These are phyloP conservation scores for Trichomycterus rosablanca DNA, from an alignment of 2,113 vertebrate genomes.

Conservation along the genomic window DNA sequence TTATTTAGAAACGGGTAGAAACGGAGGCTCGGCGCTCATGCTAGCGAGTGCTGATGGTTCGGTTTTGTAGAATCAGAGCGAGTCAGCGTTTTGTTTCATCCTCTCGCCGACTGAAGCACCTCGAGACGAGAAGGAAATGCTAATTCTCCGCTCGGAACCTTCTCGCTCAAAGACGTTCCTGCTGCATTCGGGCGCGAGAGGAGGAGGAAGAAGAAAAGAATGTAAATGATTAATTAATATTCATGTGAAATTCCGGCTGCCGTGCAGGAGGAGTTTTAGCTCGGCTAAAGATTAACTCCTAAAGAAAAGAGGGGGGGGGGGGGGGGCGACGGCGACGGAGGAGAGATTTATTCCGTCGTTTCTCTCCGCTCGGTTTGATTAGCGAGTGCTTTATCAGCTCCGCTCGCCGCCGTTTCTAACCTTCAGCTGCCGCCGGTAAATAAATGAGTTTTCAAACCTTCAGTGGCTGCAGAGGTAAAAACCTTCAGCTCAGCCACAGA, in stretches of 20 bases:
- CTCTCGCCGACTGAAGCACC: conserved; percentile 59
- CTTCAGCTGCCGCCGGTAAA: conserved; percentile 63
- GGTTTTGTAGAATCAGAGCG: too few relatives aligned
- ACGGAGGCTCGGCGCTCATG: too few relatives aligned
- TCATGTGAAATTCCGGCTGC: conserved; percentile 56
- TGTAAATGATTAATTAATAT: conserved; percentile 60
- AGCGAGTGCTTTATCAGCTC: conserved; percentile 56
- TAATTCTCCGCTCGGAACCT: too few relatives aligned
- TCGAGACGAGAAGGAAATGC: conserved; percentile 52
- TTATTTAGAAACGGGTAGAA: not conserved
- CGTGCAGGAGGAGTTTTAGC: conserved; percentile 56
- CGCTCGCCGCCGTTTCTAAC: conserved; percentile 57
- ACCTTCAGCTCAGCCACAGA: too few relatives aligned
- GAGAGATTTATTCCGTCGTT: conserved; percentile 49
- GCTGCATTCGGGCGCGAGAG: too few relatives aligned
- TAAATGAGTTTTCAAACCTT: conserved; percentile 58
- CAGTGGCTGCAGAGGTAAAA: not conserved
- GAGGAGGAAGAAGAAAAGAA: too few relatives aligned
- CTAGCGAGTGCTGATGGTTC: too few relatives aligned
- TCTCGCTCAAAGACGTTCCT: too few relatives aligned
- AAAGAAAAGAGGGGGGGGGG: conserved; percentile 21
- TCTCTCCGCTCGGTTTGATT: conserved; percentile 57
- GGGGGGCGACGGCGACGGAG: conserved; percentile 12
- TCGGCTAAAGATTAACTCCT: conserved; percentile 17
- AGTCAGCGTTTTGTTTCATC: too few relatives aligned